Percentiles rank a stretch among this genome's conserved stretches.
Conservation (phyloP, 2,797 vertebrate species). For the Esox lucius region DNA sequence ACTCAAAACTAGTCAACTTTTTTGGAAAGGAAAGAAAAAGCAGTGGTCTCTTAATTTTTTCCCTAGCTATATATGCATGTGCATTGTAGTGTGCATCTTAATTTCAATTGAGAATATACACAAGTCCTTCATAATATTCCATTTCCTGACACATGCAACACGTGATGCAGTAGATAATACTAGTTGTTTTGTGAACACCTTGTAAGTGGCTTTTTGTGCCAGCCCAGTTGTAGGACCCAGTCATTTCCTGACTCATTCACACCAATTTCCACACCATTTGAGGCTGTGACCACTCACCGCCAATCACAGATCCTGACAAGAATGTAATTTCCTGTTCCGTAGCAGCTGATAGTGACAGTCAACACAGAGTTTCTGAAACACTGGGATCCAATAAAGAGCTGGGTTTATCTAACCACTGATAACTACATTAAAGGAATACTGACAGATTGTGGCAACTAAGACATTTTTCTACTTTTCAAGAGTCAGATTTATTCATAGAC, state of each 20-base stretch:
- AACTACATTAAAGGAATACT: no score
- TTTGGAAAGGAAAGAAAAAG: no score
- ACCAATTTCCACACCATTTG: slow-evolving; percentile 36
- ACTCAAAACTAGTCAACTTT: no score
- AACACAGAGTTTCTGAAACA: background rate
- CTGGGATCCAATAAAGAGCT: background rate
- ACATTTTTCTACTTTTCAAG: no score
- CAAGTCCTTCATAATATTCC: background rate
- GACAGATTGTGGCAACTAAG: no score
- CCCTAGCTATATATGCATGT: no score
- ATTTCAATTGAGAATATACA: background rate
- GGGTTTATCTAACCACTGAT: no score
- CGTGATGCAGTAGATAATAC: slow-evolving; percentile 10
- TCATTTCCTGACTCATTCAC: slow-evolving; percentile 55
- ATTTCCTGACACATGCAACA: background rate
- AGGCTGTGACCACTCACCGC: slow-evolving; percentile 42
- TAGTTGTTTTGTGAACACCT: slow-evolving; percentile 27
- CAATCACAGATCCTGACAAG: slow-evolving; percentile 41
- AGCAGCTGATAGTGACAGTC: background rate
- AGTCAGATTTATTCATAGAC: no score
- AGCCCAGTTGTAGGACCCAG: slow-evolving; percentile 37
- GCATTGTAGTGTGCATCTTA: background rate
- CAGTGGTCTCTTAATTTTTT: no score
- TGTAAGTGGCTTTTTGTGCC: slow-evolving; percentile 20
- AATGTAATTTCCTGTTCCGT: slow-evolving; percentile 43